phyloP scores from a whole-genome alignment of 1,140 invertebrate species.

The Scaptomyza montana region DNA sequence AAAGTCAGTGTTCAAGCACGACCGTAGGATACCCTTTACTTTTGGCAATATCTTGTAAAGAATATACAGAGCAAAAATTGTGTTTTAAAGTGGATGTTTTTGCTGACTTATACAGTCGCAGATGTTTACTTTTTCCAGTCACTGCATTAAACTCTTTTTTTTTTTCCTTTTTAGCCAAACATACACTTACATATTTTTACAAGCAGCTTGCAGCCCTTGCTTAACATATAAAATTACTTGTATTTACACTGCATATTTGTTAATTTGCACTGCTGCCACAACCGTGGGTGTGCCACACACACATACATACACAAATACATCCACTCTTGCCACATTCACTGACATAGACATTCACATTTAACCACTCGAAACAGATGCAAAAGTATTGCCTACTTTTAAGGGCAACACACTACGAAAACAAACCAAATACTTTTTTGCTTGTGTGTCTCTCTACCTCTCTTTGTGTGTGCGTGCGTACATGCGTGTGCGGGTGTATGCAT shows the following conservation, averaged over 20 bases:
- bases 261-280: conserved; percentile 23
- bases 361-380: conserved; percentile 48
- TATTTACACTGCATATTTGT: conserved; percentile 35
- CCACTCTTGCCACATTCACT: conserved; percentile 20
- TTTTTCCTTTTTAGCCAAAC: not conserved
- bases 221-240: conserved; percentile 12
- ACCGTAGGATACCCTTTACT: too few relatives aligned
- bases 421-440: conserved; percentile 33
- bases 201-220: not conserved
- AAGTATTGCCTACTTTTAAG: conserved; percentile 56
- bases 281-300: not conserved
- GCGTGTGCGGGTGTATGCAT: conserved; percentile 4
- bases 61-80: too few relatives aligned
- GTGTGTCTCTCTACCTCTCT: conserved; percentile 42
- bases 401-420: conserved; percentile 7
- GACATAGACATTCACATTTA: conserved; percentile 50
- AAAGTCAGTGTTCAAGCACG: too few relatives aligned
- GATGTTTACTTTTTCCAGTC: too few relatives aligned
- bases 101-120: too few relatives aligned
- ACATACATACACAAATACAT: not conserved
- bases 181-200: not conserved
- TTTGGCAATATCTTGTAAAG: too few relatives aligned
- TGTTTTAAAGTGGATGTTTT: too few relatives aligned
- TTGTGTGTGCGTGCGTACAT: too few relatives aligned
- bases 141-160: too few relatives aligned